Base-by-base conservation (phyloP, 2,113 vertebrate genomes). In the Oxygymnocypris stewartii region DNA sequence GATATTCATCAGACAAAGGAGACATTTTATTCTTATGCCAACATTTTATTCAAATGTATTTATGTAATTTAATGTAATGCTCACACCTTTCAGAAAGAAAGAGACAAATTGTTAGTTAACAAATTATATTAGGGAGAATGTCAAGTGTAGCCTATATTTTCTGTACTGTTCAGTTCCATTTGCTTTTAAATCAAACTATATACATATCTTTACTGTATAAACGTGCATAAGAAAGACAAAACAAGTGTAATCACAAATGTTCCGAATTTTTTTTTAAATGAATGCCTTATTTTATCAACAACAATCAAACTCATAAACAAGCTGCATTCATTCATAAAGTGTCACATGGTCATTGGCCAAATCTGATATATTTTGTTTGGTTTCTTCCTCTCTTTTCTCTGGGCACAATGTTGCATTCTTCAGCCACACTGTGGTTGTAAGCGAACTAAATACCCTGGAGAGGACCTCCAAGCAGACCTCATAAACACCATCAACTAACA, bases 401-500 rank as follows among this genome's bases (percentile, higher is more conserved):
- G 35, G 59, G 75, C 69, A 85, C 42, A 57, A 16, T 81, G 23
- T 80, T 20, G 61, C 12, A 28, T 86, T 83, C 85, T 86, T 71
- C 67, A 84, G 63, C 57, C 87, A 79, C 84, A 49, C 14, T 69
- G 77, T 31, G 84, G 71, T 16, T 88, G 82, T 87, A 81, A 84
- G 82, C 76, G 85, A 88, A 88, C 85, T 86, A 88, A 88, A 88
- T 86, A 88, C 76, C 85, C 87, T 37, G 25, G 80, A 88, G 87
- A 86, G 73, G 84, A 82, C 63, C 84, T 88, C 67, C 37, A 23
- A 47, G 35, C 67, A 80, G 76, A 73, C 82, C 88, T 61, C 88
- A 84, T 89, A 85, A 87, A 87, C 85, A 89, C 79, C 61, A 73
- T 20, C 16, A 25, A 74, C 79, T 31, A 82, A 44, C 59, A 69